Conservation (phyloP, 2,113 vertebrate genomes). For the Pantherophis guttatus region DNA sequence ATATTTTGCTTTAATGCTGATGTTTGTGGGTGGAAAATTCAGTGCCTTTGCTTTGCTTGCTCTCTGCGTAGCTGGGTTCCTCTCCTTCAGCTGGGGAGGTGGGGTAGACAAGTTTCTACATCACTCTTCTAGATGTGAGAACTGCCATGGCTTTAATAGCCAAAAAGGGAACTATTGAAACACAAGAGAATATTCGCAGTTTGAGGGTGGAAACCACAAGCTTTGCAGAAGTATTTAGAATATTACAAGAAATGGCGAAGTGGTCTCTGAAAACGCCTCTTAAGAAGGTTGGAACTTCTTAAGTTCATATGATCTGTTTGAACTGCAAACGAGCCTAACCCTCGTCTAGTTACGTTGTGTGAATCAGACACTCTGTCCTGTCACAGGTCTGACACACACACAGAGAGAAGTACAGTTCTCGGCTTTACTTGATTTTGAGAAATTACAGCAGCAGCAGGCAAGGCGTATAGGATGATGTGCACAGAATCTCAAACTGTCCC, state of each 20-base stretch:
- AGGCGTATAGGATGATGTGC: neutral
- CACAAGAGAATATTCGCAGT: neutral
- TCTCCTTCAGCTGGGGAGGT: neutral
- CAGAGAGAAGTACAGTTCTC: neutral
- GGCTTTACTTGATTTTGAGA: neutral
- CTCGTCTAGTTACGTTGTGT: neutral
- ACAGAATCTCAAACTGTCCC: neutral
- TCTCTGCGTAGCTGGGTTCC: neutral
- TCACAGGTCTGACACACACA: neutral
- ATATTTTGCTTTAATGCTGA: neutral
- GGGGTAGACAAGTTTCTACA: neutral
- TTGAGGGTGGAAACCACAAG: neutral
- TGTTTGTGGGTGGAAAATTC: neutral
- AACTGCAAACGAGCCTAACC: neutral
- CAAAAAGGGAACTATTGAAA: neutral
- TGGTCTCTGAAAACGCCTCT: neutral
- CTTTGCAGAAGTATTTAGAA: neutral
- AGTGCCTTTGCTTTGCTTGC: neutral
- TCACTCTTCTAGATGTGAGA: neutral
- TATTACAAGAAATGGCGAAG: neutral
- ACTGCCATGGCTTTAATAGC: neutral
- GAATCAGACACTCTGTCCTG: neutral
- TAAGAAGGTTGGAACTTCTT: neutral
- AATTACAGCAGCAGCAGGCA: neutral
- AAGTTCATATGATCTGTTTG: neutral